These are phyloP conservation scores for Chrysogorgia sp. DNA, from an alignment of 92 coral and sea anemone genomes.

Conservation along the genomic window DNA sequence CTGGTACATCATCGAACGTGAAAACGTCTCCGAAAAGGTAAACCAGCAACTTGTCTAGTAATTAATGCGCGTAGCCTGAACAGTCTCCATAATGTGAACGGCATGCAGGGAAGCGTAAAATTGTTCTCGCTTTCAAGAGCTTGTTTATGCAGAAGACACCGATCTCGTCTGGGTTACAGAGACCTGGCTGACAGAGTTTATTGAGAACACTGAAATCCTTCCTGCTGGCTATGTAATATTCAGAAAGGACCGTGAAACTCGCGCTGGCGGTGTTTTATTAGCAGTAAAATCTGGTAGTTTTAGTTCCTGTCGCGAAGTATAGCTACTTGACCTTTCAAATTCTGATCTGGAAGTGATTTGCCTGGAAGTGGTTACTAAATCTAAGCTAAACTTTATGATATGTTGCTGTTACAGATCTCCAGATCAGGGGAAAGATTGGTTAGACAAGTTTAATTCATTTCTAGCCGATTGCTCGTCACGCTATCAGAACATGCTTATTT, in stretches of 20 bases:
- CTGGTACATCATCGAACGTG: background rate
- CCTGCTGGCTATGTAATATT: conserved; percentile 41
- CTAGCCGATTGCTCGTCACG: conserved; percentile 30
- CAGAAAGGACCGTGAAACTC: conserved; percentile 58
- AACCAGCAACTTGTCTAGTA: conserved; percentile 50
- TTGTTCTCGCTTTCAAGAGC: conserved; percentile 56
- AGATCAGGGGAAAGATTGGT: conserved; percentile 42
- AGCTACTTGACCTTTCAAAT: conserved; percentile 39
- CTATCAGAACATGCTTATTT: conserved; percentile 41
- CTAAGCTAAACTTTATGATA: conserved; percentile 29
- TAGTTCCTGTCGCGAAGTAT: conserved; percentile 49
- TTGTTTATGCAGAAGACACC: conserved; percentile 57
- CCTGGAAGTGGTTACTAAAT: conserved; percentile 30
- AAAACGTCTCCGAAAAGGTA: background rate
- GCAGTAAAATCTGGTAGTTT: conserved; percentile 56
- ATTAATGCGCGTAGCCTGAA: conserved; percentile 59
- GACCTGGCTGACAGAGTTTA: conserved; percentile 54
- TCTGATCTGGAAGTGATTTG: conserved; percentile 43
- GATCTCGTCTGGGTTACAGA: conserved; percentile 64
- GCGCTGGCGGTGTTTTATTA: conserved; percentile 61
- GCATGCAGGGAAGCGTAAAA: conserved; percentile 50
- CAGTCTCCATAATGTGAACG: conserved; percentile 47
- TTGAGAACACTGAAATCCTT: conserved; percentile 56
- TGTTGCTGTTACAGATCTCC: conserved; percentile 54
- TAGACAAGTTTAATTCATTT: conserved; percentile 47